These are phyloP conservation scores for Lobophora halterata DNA, from an alignment of 2,888 invertebrate genomes.

Conservation along the genomic window DNA sequence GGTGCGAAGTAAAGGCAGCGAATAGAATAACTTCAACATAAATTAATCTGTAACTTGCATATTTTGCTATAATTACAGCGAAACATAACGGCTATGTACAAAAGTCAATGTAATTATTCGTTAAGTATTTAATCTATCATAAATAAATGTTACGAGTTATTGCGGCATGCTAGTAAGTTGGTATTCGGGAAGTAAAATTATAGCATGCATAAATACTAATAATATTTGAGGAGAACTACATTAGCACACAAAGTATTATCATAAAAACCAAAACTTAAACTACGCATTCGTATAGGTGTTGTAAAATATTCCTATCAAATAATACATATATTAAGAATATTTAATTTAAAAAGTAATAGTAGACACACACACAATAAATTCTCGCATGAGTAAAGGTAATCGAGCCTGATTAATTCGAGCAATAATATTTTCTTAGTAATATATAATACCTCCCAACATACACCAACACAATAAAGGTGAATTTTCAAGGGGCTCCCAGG, in stretches of 20 bases:
- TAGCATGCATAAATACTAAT: constrained; percentile 43
- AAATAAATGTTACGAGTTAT: constrained; percentile 41
- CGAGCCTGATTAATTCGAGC: background rate
- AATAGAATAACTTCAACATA: constrained; percentile 12
- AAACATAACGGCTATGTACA: constrained; percentile 33
- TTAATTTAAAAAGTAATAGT: no score
- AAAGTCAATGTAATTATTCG: constrained; percentile 48
- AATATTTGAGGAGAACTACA: constrained; percentile 32
- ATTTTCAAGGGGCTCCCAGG: no score
- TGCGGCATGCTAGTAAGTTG: constrained; percentile 32
- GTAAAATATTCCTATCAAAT: no score
- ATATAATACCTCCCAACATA: no score
- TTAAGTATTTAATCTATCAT: constrained; percentile 44
- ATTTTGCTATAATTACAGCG: constrained; percentile 19
- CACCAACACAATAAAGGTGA: no score
- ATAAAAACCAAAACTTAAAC: background rate
- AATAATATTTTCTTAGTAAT: no score
- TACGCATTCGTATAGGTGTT: background rate
- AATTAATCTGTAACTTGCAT: constrained; percentile 7
- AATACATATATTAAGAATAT: no score
- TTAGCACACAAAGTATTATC: constrained; percentile 3
- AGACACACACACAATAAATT: no score
- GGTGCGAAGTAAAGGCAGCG: constrained; percentile 15
- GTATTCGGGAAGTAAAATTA: constrained; percentile 52
- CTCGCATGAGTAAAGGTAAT: background rate